Base-by-base conservation (phyloP, 1,140 invertebrate genomes). In the Leptinotarsa defecta region DNA sequence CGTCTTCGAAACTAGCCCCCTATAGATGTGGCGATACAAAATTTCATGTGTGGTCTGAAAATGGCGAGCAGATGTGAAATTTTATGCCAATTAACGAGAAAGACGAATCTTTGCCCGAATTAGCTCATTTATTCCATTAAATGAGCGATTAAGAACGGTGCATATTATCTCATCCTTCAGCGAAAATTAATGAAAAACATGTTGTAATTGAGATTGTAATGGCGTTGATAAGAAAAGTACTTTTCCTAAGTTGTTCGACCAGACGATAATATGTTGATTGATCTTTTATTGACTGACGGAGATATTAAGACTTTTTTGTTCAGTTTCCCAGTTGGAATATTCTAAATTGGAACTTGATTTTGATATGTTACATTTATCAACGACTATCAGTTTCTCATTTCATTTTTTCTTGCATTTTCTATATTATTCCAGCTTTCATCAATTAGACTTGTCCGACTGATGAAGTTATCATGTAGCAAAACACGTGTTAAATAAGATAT, bases 21-120 rank as follows among this genome's bases (percentile, higher is more conserved):
- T 57, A 57, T 17, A 57, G 17, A 57, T 57, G 52, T 57, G 6
- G 52, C 65, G 65, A 68, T 68, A 68, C 27, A 17, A 68, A 68
- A 68, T 68, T 43, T 24, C 20, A 52, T 71, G 69, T 71, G 69
- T 71, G 69, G 69, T 71, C 69, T 57, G 49, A 71, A 57, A 71
- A 71, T 71, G 43, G 69, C 48, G n/a, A 49, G 69, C 69, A 71
- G 69, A 71, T 71, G 69, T 71, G 69, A 71, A 71, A 71, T 71
- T 71, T 20, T 71, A 71, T 71, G 69, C 69, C 69, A 71, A 71
- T 71, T 71, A 71, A 71, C 69, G 69, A 19, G 69, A 57, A 71
- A 71, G 69, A 71, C 48, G 48, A 49, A 71, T 71, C 69, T 71
- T 71, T 49, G 48, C 24, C 48, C 52, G 48, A 71, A 71, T 57